Percentiles rank a stretch among this genome's conserved stretches.
phyloP scores from a whole-genome alignment of 2,797 vertebrate genomes.

The Gadopsis marmoratus region DNA sequence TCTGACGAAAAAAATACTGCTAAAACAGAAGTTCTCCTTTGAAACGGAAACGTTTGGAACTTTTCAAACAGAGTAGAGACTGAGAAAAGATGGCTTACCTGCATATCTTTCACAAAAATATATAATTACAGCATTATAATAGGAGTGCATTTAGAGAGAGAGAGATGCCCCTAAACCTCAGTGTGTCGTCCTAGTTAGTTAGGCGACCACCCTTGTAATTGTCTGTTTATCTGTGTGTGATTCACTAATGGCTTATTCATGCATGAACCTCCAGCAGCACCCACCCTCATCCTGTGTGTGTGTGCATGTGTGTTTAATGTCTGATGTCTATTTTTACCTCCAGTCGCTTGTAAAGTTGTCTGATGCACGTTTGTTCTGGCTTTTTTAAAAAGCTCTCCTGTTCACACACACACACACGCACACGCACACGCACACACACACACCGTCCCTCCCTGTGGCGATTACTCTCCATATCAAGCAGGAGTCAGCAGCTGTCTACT shows the following conservation, averaged over 20 bases:
- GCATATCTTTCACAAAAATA: neutral
- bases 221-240: conserved; percentile 59
- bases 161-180: conserved; percentile 47
- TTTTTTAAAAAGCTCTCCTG: conserved; percentile 58
- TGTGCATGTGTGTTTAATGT: conserved; percentile 25
- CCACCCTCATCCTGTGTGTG: conserved; percentile 16
- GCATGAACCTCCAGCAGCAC: conserved; percentile 45
- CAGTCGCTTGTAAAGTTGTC: conserved; percentile 40
- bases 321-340: conserved; percentile 62
- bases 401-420: conserved; percentile 12
- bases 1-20: neutral
- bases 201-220: conserved; percentile 40
- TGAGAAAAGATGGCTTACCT: neutral
- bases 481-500: conserved; percentile 76
- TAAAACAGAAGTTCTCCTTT: neutral
- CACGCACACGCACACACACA: neutral
- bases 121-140: neutral
- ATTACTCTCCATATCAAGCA: conserved; percentile 54
- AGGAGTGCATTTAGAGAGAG: neutral
- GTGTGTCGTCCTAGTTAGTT: conserved; percentile 67
- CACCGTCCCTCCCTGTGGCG: conserved; percentile 24
- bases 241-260: conserved; percentile 66
- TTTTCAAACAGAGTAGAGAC: neutral
- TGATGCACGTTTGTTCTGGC: conserved; percentile 52
- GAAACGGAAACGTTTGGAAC: no score